Evolutionary conservation across 1,140 invertebrate genomes (phyloP).

Genomic region (Luehdorfia chinensis): DNA sequence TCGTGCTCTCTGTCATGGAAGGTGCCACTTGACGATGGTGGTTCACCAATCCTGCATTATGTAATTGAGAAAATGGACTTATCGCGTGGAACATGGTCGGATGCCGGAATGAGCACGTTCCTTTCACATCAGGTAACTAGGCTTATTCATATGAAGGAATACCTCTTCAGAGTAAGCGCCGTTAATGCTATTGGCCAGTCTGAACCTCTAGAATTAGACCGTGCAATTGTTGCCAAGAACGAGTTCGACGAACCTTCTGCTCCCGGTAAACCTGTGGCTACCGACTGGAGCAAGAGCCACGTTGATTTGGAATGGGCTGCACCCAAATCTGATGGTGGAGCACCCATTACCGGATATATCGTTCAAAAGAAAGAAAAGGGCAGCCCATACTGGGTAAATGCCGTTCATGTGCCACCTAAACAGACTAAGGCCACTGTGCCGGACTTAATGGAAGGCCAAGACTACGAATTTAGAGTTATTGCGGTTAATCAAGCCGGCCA

Average conservation of each 20-base stretch:
- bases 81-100: conserved; percentile 95
- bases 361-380: conserved; percentile 98
- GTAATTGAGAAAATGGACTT: conserved; percentile 98
- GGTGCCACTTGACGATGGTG: conserved; percentile 91
- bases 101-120: conserved; percentile 91
- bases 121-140: conserved; percentile 90
- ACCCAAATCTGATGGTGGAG: conserved; percentile 93
- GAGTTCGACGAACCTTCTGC: conserved; percentile 95
- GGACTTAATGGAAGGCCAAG: conserved; percentile 94
- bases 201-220: conserved; percentile 90
- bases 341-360: conserved; percentile 94
- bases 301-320: conserved; percentile 94
- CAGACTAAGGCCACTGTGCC: conserved; percentile 89
- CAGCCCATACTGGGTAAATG: conserved; percentile 93
- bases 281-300: conserved; percentile 95
- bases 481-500: conserved; percentile 97
- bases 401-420: conserved; percentile 88
- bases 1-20: conserved; percentile 92
- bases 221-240: conserved; percentile 95
- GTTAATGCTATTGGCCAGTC: conserved; percentile 97
- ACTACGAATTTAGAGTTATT: conserved; percentile 97
- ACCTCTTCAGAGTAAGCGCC: conserved; percentile 93
- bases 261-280: conserved; percentile 92
- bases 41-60: conserved; percentile 96
- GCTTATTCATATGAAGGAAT: conserved; percentile 95